Conservation (phyloP, 2,797 vertebrate genomes). For the Helicolenus hilgendorfi region DNA sequence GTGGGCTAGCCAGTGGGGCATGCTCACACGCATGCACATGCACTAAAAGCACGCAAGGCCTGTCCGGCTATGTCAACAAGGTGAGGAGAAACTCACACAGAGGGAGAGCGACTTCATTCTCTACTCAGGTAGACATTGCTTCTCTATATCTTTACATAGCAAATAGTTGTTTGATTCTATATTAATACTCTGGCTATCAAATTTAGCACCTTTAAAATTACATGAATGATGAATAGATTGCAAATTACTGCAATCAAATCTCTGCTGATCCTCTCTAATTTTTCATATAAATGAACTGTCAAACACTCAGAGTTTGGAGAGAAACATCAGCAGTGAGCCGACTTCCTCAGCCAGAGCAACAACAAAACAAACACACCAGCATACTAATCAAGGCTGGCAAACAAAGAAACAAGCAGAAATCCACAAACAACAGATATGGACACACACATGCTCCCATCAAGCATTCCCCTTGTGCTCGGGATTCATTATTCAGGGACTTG, state of each 20-base stretch:
- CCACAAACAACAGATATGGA: neutral
- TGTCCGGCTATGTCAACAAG: fast-evolving
- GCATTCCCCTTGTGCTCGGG: slow-evolving; percentile 53
- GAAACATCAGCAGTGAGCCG: slow-evolving; percentile 4
- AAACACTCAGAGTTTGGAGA: slow-evolving; percentile 7
- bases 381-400: slow-evolving; percentile 34
- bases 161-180: too few relatives aligned
- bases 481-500: slow-evolving; percentile 82
- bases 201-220: too few relatives aligned
- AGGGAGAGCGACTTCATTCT: too few relatives aligned
- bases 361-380: slow-evolving; percentile 9
- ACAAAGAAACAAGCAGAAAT: neutral
- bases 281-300: neutral
- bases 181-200: too few relatives aligned
- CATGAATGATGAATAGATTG: neutral
- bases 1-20: too few relatives aligned
- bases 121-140: too few relatives aligned
- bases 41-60: too few relatives aligned
- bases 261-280: neutral
- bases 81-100: too few relatives aligned
- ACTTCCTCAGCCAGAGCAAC: neutral
- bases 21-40: too few relatives aligned
- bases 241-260: neutral
- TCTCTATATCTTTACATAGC: too few relatives aligned
- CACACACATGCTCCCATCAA: slow-evolving; percentile 38